Base-by-base conservation (phyloP, 1,140 invertebrate genomes). In the Pectinophora gossypiella region DNA sequence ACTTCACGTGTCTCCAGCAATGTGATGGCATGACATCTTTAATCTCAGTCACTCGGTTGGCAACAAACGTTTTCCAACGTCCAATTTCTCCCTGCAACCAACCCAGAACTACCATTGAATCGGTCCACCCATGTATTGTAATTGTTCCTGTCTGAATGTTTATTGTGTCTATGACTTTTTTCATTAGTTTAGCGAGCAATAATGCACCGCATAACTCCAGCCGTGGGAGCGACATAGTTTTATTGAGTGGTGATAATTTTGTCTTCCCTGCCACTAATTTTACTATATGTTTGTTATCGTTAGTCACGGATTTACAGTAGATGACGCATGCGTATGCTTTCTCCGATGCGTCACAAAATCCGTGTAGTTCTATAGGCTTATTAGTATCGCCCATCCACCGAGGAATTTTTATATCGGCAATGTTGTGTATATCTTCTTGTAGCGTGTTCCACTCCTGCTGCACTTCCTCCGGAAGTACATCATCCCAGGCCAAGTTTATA, bases 181-280 rank as follows among this genome's bases (percentile, higher is more conserved):
- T 9, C 15, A 72, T 44, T 15, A 84, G 19, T 2, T 62, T 51
- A 6, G 71, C 61, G 15, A 85, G 52, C 2, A 88, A 35, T 0
- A 68, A 45, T 4, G 87, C 86, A 7, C 64, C 86, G 42, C 56
- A 72, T 16, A 89, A 59, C 64, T 90, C 88, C 40, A 89, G 55
- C 51, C 76, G 21, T 0, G 89, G 87, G 10, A 90, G 71, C 3
- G 78, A 68, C 0, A 51, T 10, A 5, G 6, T 32, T 13, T 50
- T 49, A 59, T 84, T 83, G 5, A 87, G 47, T 19, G 87, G 88
- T 43, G 80, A 68, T 6, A 89, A 77, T 40, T 74, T 55, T 12
- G 68, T 50, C 58, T 88, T 88, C 5, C 58, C 54, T 36, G 54
- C 56, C n/a, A 50, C 13, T 22, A 48, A n/a, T n/a, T n/a, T n/a